These are phyloP conservation scores for Anguilla megastoma DNA, from an alignment of 2,797 vertebrate species.

Conservation along the genomic window DNA sequence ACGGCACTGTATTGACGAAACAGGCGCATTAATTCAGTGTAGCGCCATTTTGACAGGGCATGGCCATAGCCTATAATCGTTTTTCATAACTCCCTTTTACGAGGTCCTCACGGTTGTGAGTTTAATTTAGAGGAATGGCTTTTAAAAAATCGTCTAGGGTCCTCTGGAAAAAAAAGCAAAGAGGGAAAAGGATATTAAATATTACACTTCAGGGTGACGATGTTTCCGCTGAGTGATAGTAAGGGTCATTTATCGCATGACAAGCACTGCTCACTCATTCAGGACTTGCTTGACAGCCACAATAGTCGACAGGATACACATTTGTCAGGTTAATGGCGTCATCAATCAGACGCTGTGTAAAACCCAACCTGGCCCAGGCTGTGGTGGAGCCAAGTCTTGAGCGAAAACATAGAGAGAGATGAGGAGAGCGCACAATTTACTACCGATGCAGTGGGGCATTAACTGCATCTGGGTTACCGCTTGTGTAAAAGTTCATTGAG, in stretches of 20 bases:
- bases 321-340: conserved; percentile 30
- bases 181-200: neutral
- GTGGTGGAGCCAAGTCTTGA: neutral
- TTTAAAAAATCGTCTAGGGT: neutral
- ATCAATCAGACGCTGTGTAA: conserved; percentile 28
- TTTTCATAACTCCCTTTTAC: neutral
- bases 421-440: neutral
- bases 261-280: conserved; percentile 19
- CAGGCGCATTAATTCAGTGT: neutral
- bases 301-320: conserved; percentile 13
- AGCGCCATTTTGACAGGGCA: neutral
- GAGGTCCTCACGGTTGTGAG: neutral
- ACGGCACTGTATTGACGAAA: neutral
- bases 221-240: neutral
- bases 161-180: neutral
- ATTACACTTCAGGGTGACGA: neutral
- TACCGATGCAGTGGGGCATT: neutral
- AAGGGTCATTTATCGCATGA: conserved; percentile 12
- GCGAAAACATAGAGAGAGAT: neutral
- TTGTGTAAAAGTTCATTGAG: neutral
- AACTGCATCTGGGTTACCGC: neutral
- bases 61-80: neutral
- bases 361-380: conserved; percentile 2
- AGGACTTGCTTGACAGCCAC: conserved; percentile 22
- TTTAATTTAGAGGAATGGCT: conserved; percentile 20